phyloP scores from a whole-genome alignment of 2,113 vertebrate species.

The cat (Felis catus) region F.catus_Fca126_mat1.0 CM031413.1:6823001-6823500 shows the following conservation, averaged over 20 bases:
- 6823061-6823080: background rate
- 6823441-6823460: slow-evolving; percentile 78
- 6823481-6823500: slow-evolving; percentile 53
- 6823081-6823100: background rate
- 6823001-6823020: background rate
- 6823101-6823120: background rate
- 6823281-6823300: slow-evolving; percentile 67
- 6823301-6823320: slow-evolving; percentile 78
- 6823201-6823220: background rate
- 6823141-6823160: background rate
- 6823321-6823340: slow-evolving; percentile 79
- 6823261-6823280: slow-evolving; percentile 31
- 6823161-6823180: background rate
- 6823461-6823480: slow-evolving; percentile 75
- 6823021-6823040: background rate
- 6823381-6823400: slow-evolving; percentile 60
- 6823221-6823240: background rate
- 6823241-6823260: slow-evolving; percentile 34
- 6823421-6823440: slow-evolving; percentile 69
- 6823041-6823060: background rate
- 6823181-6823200: background rate
- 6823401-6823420: slow-evolving; percentile 74
- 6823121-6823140: background rate
- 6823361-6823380: slow-evolving; percentile 65
- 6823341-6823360: slow-evolving; percentile 68